These are phyloP conservation scores for Damaliscus lunatus DNA, from an alignment of 2,113 vertebrate species.

Conservation along the genomic window DNA sequence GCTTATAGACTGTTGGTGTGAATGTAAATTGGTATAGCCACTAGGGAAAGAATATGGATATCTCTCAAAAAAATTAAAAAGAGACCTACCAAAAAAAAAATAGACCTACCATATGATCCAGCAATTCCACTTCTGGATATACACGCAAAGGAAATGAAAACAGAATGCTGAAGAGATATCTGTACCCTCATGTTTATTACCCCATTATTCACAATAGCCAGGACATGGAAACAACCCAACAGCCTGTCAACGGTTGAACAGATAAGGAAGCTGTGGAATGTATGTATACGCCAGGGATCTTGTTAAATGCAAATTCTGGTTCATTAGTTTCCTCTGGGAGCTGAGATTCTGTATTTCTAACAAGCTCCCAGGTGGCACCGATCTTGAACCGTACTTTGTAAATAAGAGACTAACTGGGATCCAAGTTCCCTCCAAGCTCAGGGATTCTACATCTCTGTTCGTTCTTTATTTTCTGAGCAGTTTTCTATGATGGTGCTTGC, in stretches of 20 bases:
- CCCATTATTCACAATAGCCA: not conserved
- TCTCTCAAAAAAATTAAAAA: not conserved
- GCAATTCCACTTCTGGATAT: not conserved
- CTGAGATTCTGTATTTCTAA: not conserved
- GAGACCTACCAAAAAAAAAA: not conserved
- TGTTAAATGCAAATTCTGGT: not conserved
- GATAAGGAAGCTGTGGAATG: not conserved
- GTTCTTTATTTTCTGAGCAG: not conserved
- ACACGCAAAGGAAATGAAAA: not conserved
- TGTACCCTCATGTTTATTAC: not conserved
- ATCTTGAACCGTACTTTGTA: fast-evolving
- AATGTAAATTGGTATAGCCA: not conserved
- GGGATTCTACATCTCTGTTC: not conserved
- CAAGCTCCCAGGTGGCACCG: not conserved
- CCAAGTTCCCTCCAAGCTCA: not conserved
- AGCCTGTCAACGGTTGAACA: too few relatives aligned
- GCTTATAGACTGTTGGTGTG: not conserved
- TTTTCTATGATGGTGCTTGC: not conserved
- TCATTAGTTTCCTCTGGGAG: not conserved
- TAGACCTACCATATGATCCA: not conserved
- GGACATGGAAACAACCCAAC: not conserved
- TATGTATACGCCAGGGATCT: not conserved
- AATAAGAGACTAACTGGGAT: not conserved
- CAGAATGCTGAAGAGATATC: not conserved
- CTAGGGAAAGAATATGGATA: not conserved